phyloP scores from a whole-genome alignment of 2,797 vertebrate species.

The Gymnothorax reevesii region DNA sequence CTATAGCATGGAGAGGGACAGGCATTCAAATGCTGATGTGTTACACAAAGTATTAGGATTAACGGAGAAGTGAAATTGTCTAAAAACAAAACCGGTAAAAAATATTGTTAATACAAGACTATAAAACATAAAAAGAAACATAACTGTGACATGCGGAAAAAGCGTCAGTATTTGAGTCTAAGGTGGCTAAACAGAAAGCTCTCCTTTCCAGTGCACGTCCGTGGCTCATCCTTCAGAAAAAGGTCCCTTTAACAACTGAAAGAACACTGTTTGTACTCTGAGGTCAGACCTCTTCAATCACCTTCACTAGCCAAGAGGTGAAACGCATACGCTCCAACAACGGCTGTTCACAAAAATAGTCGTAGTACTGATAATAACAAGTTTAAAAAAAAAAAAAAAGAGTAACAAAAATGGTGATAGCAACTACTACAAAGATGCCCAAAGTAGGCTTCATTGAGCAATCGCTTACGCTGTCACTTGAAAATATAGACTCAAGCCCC shows the following conservation, averaged over 20 bases:
- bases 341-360: constrained; percentile 52
- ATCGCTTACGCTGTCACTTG: constrained; percentile 42
- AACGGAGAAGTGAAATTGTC: constrained; percentile 43
- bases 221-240: constrained; percentile 59
- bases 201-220: constrained; percentile 58
- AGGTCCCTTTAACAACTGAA: constrained; percentile 63
- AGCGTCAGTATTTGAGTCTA: constrained; percentile 56
- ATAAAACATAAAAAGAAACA: constrained; percentile 59
- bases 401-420: constrained; percentile 9
- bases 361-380: constrained; percentile 51
- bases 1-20: constrained; percentile 43
- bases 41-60: constrained; percentile 65
- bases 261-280: constrained; percentile 40
- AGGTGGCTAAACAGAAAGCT: constrained; percentile 4
- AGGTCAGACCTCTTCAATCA: constrained; percentile 47
- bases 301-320: constrained; percentile 51
- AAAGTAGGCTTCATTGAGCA: constrained; percentile 52
- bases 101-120: constrained; percentile 34
- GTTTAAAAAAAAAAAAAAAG: constrained; percentile 24
- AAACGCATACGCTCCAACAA: constrained; percentile 49
- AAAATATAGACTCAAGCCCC: constrained; percentile 67
- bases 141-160: constrained; percentile 57
- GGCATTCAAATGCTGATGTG: constrained; percentile 41
- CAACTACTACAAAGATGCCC: constrained; percentile 35
- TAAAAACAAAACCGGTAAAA: constrained; percentile 46